phyloP scores from a whole-genome alignment of 2,797 vertebrate genomes.

The Rhincodon typus region DNA sequence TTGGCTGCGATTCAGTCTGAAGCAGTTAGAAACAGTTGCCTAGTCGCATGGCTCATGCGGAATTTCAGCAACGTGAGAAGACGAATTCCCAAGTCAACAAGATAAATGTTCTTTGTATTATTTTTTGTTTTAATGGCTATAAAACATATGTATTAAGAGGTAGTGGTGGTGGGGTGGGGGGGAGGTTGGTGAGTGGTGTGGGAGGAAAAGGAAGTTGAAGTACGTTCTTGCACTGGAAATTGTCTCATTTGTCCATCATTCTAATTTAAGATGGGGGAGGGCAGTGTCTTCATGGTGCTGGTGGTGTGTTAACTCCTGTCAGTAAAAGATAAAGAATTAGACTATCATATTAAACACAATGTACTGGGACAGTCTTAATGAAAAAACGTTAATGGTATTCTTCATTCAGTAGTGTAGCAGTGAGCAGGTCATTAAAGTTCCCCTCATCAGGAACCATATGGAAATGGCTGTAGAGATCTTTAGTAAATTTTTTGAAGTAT shows the following conservation, averaged over 20 bases:
- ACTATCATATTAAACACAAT: constrained; percentile 33
- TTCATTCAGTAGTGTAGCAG: constrained; percentile 23
- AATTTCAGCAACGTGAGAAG: neutral
- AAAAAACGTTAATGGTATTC: constrained; percentile 32
- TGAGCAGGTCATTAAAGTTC: constrained; percentile 36
- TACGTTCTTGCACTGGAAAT: neutral
- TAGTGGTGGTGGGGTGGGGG: neutral
- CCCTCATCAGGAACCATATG: constrained; percentile 36
- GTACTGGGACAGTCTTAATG: constrained; percentile 34
- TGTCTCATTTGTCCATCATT: neutral
- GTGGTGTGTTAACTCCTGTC: neutral
- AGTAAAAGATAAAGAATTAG: constrained; percentile 32
- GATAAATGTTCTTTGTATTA: neutral
- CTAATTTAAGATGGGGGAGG: no score
- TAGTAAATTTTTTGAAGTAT: constrained; percentile 37
- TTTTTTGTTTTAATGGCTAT: neutral
- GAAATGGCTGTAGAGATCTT: constrained; percentile 34
- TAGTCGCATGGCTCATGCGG: neutral
- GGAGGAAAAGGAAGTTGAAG: neutral
- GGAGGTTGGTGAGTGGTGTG: no score
- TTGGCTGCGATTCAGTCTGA: neutral
- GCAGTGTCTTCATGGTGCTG: neutral
- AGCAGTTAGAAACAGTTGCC: neutral
- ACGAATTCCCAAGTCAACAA: neutral
- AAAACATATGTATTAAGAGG: neutral